Base-by-base conservation (phyloP, 1,140 invertebrate genomes). In the Cydia splendana region DNA sequence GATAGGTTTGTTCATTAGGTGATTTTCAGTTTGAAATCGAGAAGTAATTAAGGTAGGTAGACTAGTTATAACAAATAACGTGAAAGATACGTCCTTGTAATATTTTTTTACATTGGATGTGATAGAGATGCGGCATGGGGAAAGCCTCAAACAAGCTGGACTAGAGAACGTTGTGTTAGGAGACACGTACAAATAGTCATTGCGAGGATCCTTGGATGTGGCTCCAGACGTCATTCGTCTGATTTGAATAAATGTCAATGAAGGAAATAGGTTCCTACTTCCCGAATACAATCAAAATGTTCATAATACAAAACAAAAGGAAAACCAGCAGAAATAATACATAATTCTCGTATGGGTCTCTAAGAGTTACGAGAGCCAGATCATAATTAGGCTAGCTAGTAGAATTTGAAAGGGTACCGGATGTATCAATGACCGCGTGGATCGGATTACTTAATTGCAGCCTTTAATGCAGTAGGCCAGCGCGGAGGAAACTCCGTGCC, bases 391-490 rank as follows among this genome's bases (percentile, higher is more conserved):
- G 34, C 30, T 7, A 4, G 15, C 34, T 38, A 34, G 30, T 71
- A 75, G 74, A 78, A 77, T 84, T 83, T 77, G 84, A 85, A 87
- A 82, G 79, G 82, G 38, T 80, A 75, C 85, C 84, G 85, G 85
- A 87, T 85, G 81, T 84, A 78, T 85, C 80, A 85, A 80, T 80
- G 81, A 79, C 81, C 78, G 79, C 81, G 78, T 83, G 76, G 78
- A 84, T 85, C 82, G 76, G 82, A 85, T 86, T 84, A 86, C 82
- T 81, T 84, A 82, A 86, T 85, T 81, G 67, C 71, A 76, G 67
- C 10, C 38, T 51, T 20, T 18, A 53, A 57, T 53, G 65, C 69
- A 77, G 69, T 57, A 38, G 65, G 65, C 65, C 65, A 71, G 34
- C 13, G 28, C 15, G n/a, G 65, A 24, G 65, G 65, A 30, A 38